phyloP scores from a whole-genome alignment of 2,797 vertebrate species.

The Schizopygopsis pylzovi region DNA sequence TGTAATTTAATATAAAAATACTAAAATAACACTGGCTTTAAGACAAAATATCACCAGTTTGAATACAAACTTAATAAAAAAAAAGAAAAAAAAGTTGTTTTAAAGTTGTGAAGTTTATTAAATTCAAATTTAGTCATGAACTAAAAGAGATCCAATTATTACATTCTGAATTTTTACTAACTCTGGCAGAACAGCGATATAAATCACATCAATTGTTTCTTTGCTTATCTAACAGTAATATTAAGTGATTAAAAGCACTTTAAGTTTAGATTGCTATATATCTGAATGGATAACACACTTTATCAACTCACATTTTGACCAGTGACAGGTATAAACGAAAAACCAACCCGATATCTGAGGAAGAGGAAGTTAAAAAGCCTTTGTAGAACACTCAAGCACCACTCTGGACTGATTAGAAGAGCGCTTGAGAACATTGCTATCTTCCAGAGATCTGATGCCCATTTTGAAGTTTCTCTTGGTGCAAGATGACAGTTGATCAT shows the following conservation, averaged over 20 bases:
- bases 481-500: slow-evolving; percentile 12
- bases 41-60: neutral
- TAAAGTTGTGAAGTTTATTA: neutral
- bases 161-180: neutral
- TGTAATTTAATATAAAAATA: neutral
- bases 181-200: neutral
- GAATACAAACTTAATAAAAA: neutral
- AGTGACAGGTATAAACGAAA: slow-evolving; percentile 43
- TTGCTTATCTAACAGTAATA: neutral
- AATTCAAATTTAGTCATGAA: neutral
- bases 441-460: slow-evolving; percentile 9
- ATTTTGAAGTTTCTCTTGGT: slow-evolving; percentile 19
- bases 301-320: slow-evolving; percentile 46
- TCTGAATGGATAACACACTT: slow-evolving; percentile 53
- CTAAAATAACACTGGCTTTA: neutral
- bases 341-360: slow-evolving; percentile 34
- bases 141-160: too few relatives aligned
- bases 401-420: slow-evolving; percentile 47
- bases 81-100: neutral
- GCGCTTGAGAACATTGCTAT: neutral
- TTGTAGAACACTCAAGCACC: slow-evolving; percentile 34
- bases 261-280: slow-evolving; percentile 45
- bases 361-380: slow-evolving; percentile 37
- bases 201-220: neutral
- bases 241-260: neutral